Percentiles rank a stretch among this genome's conserved stretches.
These are phyloP conservation scores for Electrona antarctica DNA, from an alignment of 2,113 vertebrate genomes.

Conservation along the genomic window DNA sequence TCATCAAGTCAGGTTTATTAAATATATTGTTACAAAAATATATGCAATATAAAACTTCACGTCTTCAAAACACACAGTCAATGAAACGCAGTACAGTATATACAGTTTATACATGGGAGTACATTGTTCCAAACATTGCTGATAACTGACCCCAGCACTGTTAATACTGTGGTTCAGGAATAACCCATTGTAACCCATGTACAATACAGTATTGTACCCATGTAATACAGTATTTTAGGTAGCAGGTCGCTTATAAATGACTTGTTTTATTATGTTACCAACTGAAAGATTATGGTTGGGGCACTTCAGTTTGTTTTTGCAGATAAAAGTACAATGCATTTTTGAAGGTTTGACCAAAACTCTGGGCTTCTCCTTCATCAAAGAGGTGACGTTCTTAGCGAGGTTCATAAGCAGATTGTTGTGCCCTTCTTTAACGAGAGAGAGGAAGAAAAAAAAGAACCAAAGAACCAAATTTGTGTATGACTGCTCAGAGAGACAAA, in stretches of 20 bases:
- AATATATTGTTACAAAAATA: conserved; percentile 58
- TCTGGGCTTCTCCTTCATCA: conserved; percentile 1
- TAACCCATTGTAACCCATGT: neutral
- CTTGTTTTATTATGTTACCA: too few relatives aligned
- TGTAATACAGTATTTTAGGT: neutral
- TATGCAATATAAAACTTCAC: conserved; percentile 38
- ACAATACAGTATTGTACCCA: neutral
- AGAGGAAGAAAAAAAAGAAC: too few relatives aligned
- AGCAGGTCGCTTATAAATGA: neutral
- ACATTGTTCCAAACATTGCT: neutral
- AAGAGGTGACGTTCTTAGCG: neutral
- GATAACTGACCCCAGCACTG: neutral
- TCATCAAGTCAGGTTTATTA: conserved; percentile 32
- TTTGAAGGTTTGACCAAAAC: neutral
- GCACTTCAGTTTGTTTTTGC: neutral
- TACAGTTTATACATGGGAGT: conserved; percentile 7
- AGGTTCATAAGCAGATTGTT: neutral
- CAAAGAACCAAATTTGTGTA: conserved; percentile 1
- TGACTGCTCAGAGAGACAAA: conserved; percentile 15
- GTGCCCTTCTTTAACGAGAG: too few relatives aligned
- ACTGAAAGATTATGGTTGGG: neutral
- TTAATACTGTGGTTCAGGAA: conserved; percentile 7
- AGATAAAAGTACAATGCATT: conserved; percentile 7
- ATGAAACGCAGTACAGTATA: conserved; percentile 12
- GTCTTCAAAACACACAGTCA: conserved; percentile 22